Percentiles rank a stretch among this genome's conserved stretches.
These are phyloP conservation scores for Isotomurus palustris DNA, from an alignment of 2,888 invertebrate genomes.

Conservation along the genomic window DNA sequence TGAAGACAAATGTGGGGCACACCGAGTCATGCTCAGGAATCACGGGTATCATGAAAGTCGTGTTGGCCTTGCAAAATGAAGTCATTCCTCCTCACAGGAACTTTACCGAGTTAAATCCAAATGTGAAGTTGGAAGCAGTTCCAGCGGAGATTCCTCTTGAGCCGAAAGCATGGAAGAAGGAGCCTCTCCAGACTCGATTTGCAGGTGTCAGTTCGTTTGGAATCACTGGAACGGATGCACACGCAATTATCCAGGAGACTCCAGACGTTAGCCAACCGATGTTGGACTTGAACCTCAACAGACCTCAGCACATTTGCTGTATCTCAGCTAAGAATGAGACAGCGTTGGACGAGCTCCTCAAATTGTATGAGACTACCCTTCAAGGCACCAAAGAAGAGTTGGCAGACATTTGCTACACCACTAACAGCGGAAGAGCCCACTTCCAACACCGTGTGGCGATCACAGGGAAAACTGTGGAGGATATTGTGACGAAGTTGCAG, in stretches of 20 bases:
- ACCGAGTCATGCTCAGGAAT: conserved; percentile 26
- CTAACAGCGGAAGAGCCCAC: conserved; percentile 26
- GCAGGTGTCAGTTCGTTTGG: conserved; percentile 31
- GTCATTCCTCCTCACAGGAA: conserved; percentile 20
- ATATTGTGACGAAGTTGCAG: conserved; percentile 11
- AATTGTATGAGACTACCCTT: conserved; percentile 5
- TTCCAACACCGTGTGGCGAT: conserved; percentile 20
- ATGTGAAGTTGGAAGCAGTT: conserved; percentile 19
- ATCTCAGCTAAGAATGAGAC: conserved; percentile 28
- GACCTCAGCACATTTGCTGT: conserved; percentile 13
- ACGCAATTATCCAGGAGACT: conserved; percentile 20
- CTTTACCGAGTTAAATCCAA: conserved; percentile 14
- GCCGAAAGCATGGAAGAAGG: conserved; percentile 13
- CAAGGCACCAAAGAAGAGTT: not conserved
- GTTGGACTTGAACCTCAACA: not conserved
- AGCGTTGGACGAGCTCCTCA: conserved; percentile 17
- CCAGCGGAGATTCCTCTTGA: conserved; percentile 25
- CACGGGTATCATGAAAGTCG: conserved; percentile 19
- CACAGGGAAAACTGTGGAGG: conserved; percentile 15
- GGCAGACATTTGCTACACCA: conserved; percentile 16
- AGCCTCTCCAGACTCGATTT: not conserved
- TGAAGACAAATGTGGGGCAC: conserved; percentile 28
- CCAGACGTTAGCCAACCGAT: not conserved
- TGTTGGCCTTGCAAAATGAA: conserved; percentile 16
- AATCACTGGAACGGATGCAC: conserved; percentile 21